A percentile compares a stretch with the other conserved stretches of the same genome.
These are phyloP conservation scores for Ceratina japonica DNA, from an alignment of 1,140 invertebrate genomes.

Conservation along the genomic window DNA sequence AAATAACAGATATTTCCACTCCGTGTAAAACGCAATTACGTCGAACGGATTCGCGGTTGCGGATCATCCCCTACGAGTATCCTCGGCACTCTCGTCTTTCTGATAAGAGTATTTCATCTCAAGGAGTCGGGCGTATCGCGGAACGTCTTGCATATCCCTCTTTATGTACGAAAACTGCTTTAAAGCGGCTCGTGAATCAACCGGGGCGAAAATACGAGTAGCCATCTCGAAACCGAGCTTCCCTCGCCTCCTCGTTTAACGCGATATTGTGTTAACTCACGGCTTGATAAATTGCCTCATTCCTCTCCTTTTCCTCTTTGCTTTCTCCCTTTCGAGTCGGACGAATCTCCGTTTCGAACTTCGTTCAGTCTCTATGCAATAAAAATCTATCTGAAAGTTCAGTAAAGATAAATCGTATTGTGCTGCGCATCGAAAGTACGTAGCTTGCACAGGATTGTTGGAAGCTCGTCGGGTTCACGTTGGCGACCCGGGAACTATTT, in stretches of 20 bases:
- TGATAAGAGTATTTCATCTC: constrained; percentile 42
- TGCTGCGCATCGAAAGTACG: no score
- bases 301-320: no score
- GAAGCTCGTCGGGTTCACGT: not conserved
- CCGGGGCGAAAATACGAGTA: constrained; percentile 37
- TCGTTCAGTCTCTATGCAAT: no score
- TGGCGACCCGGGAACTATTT: not conserved
- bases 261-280: constrained; percentile 39
- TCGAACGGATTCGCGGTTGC: constrained; percentile 17
- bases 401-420: no score
- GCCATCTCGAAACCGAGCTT: constrained; percentile 28
- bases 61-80: not conserved
- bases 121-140: not conserved
- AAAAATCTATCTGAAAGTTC: no score
- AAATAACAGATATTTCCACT: constrained; percentile 7
- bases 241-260: not conserved
- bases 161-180: constrained; percentile 42
- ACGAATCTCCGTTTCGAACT: not conserved
- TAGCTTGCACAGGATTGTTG: not conserved
- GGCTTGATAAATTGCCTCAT: constrained; percentile 32
- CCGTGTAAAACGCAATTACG: constrained; percentile 16
- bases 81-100: not conserved
- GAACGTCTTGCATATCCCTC: constrained; percentile 22
- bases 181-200: constrained; percentile 42
- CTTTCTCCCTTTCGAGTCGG: no score